These are phyloP conservation scores for Narcine bancroftii DNA, from an alignment of 2,113 vertebrate genomes.

Conservation along the genomic window DNA sequence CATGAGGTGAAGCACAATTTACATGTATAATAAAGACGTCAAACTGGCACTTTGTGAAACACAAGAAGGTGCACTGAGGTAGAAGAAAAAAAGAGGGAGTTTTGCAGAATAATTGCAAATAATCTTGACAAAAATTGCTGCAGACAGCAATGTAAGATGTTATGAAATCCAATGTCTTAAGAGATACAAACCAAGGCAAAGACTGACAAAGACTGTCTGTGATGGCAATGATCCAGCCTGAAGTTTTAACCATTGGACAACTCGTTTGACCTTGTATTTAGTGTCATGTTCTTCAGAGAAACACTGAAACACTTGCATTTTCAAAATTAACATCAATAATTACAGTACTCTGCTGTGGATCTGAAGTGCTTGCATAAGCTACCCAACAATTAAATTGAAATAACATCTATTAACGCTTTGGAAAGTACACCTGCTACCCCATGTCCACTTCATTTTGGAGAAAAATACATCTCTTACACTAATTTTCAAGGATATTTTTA, in stretches of 20 bases:
- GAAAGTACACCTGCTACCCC: neutral
- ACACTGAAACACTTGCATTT: neutral
- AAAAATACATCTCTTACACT: neutral
- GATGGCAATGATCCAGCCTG: neutral
- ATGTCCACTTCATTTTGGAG: neutral
- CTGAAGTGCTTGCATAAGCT: constrained; percentile 3
- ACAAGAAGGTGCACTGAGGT: neutral
- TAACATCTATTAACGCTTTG: neutral
- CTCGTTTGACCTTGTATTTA: constrained; percentile 29
- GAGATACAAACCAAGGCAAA: neutral
- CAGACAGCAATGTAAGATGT: constrained; percentile 6
- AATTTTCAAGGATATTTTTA: constrained; percentile 10
- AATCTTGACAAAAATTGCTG: constrained; percentile 16
- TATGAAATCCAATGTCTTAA: neutral
- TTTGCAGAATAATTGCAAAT: constrained; percentile 20
- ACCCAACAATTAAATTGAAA: neutral
- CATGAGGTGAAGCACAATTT: neutral
- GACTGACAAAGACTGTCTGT: neutral
- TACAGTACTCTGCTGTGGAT: neutral
- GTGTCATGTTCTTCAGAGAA: neutral
- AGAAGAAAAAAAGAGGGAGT: neutral
- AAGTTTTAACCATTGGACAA: neutral
- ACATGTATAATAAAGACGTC: constrained; percentile 20
- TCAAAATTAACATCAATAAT: constrained; percentile 13
- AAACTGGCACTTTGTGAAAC: neutral